Percentiles rank a stretch among this genome's conserved stretches.
Conservation (phyloP, 2,888 invertebrate species). For the Andrena trimmerana region DNA sequence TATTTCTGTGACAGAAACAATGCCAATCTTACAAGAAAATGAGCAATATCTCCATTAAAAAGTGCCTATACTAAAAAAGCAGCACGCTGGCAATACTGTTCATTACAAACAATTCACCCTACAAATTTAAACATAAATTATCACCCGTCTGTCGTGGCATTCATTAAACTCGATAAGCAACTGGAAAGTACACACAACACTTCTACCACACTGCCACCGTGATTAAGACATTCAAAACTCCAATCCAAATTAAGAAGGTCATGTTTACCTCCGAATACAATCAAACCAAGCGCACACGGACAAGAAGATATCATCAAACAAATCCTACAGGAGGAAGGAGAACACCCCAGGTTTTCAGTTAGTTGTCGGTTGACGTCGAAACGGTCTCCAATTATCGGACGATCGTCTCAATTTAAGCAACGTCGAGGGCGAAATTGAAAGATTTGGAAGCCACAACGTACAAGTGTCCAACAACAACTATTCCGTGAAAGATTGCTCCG, state of each 20-base stretch:
- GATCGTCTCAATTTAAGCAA: not conserved
- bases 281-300: not conserved
- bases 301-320: not conserved
- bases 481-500: not conserved
- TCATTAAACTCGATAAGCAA: not conserved
- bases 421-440: not conserved
- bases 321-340: conserved; percentile 14
- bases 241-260: conserved; percentile 31
- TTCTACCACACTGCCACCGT: not conserved
- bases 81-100: not conserved
- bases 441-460: not conserved
- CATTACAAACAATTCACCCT: not conserved
- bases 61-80: too few relatives aligned
- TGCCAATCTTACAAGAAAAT: not conserved
- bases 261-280: conserved; percentile 42
- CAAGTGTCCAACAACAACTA: not conserved
- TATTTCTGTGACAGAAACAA: not conserved
- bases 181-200: not conserved
- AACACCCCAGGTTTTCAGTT: conserved; percentile 21
- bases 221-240: not conserved
- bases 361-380: conserved; percentile 68
- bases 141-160: not conserved
- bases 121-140: not conserved
- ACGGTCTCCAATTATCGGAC: conserved; percentile 39
- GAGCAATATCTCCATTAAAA: too few relatives aligned